These are phyloP conservation scores for Petrocephalus zakoni DNA, from an alignment of 2,113 vertebrate genomes.

Conservation along the genomic window DNA sequence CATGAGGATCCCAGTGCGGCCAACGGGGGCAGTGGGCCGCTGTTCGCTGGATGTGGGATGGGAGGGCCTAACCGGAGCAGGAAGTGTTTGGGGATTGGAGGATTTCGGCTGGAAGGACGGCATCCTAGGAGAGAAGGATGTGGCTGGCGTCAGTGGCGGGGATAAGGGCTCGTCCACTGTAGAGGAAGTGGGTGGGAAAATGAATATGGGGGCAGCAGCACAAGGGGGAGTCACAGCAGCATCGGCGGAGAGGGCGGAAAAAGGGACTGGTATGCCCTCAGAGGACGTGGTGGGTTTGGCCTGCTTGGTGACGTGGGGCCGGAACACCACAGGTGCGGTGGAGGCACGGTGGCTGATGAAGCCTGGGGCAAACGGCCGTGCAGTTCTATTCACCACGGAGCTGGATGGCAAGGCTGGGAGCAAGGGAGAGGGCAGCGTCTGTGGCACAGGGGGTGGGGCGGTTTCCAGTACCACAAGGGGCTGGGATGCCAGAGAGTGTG, in stretches of 20 bases:
- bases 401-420: slow-evolving; percentile 57
- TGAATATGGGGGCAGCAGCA: background rate
- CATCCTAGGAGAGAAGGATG: background rate
- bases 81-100: background rate
- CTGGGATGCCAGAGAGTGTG: slow-evolving; percentile 51
- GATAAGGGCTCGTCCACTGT: slow-evolving; percentile 28
- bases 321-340: slow-evolving; percentile 68
- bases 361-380: slow-evolving; percentile 85
- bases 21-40: slow-evolving; percentile 59
- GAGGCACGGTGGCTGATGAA: slow-evolving; percentile 70
- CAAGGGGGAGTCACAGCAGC: background rate
- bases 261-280: slow-evolving; percentile 45
- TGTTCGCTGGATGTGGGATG: slow-evolving; percentile 59
- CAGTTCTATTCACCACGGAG: slow-evolving; percentile 71
- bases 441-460: slow-evolving; percentile 10
- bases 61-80: slow-evolving; percentile 34
- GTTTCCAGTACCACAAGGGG: slow-evolving; percentile 46
- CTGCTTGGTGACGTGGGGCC: slow-evolving; percentile 52
- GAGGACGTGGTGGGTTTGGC: slow-evolving; percentile 51
- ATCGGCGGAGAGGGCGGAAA: slow-evolving; percentile 39
- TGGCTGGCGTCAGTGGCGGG: slow-evolving; percentile 27
- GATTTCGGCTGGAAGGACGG: background rate
- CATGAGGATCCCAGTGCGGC: slow-evolving; percentile 84
- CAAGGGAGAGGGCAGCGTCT: slow-evolving; percentile 46
- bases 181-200: slow-evolving; percentile 21